phyloP scores from a whole-genome alignment of 2,888 invertebrate species.

The Tyria jacobaeae region DNA sequence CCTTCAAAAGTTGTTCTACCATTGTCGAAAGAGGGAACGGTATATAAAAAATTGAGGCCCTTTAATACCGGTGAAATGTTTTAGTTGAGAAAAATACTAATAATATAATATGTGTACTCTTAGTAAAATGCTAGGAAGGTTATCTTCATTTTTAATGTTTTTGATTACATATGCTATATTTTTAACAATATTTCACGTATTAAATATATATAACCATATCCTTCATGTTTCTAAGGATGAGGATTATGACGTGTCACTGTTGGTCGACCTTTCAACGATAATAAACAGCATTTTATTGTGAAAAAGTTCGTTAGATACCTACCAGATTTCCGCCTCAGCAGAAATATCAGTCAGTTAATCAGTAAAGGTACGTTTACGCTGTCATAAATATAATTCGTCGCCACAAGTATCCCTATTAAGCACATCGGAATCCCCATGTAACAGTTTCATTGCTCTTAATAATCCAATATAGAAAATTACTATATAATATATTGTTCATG shows the following conservation, averaged over 20 bases:
- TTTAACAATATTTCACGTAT: too few relatives aligned
- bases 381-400: background rate
- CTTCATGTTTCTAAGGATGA: too few relatives aligned
- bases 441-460: background rate
- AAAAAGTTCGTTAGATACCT: background rate
- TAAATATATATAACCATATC: too few relatives aligned
- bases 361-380: background rate
- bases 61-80: slow-evolving; percentile 5
- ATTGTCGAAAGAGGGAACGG: slow-evolving; percentile 10
- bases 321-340: background rate
- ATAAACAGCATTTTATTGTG: background rate
- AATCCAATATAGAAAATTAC: background rate
- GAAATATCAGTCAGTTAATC: background rate
- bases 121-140: too few relatives aligned
- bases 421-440: background rate
- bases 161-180: too few relatives aligned
- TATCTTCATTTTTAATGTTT: too few relatives aligned
- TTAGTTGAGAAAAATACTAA: background rate
- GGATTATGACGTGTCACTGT: too few relatives aligned
- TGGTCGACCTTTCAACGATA: background rate
- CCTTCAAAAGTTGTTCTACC: slow-evolving; percentile 16
- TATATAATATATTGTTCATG: too few relatives aligned
- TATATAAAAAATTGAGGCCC: slow-evolving; percentile 12
- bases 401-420: background rate
- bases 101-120: background rate